phyloP scores from a whole-genome alignment of 2,888 invertebrate genomes.

The Rotaria sp. region DNA sequence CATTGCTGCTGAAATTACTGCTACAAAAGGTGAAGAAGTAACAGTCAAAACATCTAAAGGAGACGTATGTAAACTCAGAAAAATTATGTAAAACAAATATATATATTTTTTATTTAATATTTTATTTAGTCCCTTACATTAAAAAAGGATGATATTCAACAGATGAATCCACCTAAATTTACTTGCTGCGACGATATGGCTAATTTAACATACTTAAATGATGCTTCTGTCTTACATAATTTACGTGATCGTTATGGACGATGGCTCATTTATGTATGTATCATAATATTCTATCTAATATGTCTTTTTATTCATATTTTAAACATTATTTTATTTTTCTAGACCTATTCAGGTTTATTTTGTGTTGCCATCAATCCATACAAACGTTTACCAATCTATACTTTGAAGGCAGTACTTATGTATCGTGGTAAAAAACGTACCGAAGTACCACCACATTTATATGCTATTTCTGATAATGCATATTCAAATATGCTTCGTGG shows the following conservation, averaged over 20 bases:
- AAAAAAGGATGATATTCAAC: constrained; percentile 59
- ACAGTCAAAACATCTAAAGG: constrained; percentile 63
- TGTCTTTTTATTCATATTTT: neutral
- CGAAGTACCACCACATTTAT: constrained; percentile 41
- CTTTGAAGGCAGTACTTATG: constrained; percentile 37
- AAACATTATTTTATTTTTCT: neutral
- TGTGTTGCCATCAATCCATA: constrained; percentile 40
- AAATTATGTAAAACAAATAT: neutral
- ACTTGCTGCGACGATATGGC: constrained; percentile 55
- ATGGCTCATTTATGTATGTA: constrained; percentile 53
- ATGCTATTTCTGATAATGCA: constrained; percentile 39
- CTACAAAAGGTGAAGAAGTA: constrained; percentile 88
- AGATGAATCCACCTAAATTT: constrained; percentile 55
- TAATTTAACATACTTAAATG: constrained; percentile 55
- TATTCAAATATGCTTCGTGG: constrained; percentile 58
- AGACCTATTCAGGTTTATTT: constrained; percentile 41
- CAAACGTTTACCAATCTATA: constrained; percentile 40
- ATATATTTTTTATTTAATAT: neutral
- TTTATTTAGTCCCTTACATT: constrained; percentile 65
- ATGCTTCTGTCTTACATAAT: constrained; percentile 53
- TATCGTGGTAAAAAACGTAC: constrained; percentile 40
- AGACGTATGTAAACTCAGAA: constrained; percentile 48
- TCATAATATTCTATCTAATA: too few relatives aligned
- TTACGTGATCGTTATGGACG: constrained; percentile 49
- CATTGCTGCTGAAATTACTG: constrained; percentile 90